Evolutionary conservation across 2,113 vertebrate genomes (phyloP).

Genomic region (Coturnix japonica): DNA sequence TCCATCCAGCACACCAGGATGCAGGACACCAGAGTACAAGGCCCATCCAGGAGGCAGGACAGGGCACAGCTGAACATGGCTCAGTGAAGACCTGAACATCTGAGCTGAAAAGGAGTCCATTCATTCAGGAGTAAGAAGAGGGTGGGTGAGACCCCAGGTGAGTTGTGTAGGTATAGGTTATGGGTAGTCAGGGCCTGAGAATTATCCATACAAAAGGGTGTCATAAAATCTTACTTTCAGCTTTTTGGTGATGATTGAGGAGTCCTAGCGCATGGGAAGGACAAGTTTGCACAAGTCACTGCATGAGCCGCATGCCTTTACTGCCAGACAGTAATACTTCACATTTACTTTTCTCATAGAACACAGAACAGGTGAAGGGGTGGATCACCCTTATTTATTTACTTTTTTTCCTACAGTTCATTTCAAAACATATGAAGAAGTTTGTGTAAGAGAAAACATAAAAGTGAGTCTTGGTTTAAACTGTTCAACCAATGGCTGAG

Average conservation of each 20-base stretch:
- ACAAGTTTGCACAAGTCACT: background rate
- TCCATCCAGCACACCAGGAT: background rate
- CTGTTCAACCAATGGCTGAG: background rate
- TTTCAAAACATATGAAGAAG: background rate
- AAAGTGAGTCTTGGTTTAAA: background rate
- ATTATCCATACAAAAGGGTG: background rate
- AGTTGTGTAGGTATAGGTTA: background rate
- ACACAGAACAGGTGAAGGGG: background rate
- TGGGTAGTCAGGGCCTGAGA: background rate
- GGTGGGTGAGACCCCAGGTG: background rate
- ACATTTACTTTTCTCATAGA: background rate
- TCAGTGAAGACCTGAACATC: background rate
- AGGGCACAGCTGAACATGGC: background rate
- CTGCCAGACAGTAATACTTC: background rate
- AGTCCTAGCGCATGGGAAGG: background rate
- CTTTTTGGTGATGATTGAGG: background rate
- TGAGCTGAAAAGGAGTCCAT: background rate
- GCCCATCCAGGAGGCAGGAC: background rate
- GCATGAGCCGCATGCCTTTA: rapidly evolving
- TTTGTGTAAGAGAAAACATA: background rate
- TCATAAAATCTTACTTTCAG: background rate
- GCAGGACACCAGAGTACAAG: background rate
- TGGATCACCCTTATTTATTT: background rate
- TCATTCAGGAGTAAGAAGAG: background rate
- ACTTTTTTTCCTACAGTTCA: background rate